Evolutionary conservation across 2,797 vertebrate species (phyloP).

Genomic region (Crocodylus rhombifer): DNA sequence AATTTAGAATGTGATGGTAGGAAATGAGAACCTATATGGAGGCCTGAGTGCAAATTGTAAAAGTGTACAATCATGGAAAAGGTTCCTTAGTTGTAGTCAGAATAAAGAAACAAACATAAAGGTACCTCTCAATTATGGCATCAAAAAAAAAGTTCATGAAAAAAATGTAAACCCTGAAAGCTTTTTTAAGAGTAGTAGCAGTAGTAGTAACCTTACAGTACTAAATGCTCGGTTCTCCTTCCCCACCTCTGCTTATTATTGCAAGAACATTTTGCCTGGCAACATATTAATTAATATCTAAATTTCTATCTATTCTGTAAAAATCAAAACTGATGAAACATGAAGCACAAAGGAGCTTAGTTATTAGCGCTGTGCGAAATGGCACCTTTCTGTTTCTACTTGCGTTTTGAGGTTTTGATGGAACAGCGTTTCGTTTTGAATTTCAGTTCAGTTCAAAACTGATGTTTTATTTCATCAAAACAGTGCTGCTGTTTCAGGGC

Average conservation of each 20-base stretch:
- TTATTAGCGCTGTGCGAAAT: background rate
- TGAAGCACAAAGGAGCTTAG: background rate
- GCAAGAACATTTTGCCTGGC: background rate
- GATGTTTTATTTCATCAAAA: no score
- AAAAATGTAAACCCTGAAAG: background rate
- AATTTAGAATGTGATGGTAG: conserved; percentile 30
- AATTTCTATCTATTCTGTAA: background rate
- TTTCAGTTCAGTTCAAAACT: no score
- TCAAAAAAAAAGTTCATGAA: background rate
- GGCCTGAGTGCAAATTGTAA: conserved; percentile 22
- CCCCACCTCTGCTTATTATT: background rate
- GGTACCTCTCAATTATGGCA: background rate
- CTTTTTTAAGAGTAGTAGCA: background rate
- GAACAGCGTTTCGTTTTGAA: no score
- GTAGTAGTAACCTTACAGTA: background rate
- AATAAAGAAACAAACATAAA: background rate
- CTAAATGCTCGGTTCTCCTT: background rate
- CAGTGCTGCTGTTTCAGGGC: no score
- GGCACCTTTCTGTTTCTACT: no score
- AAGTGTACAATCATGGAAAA: background rate
- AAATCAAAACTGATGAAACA: background rate
- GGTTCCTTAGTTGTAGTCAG: background rate
- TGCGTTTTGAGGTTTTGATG: no score
- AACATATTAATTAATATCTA: background rate
- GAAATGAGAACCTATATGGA: background rate